A percentile compares a stretch with the other conserved stretches of the same genome.
phyloP scores from a whole-genome alignment of 2,888 invertebrate species.

The Drosophila paracracens region DNA sequence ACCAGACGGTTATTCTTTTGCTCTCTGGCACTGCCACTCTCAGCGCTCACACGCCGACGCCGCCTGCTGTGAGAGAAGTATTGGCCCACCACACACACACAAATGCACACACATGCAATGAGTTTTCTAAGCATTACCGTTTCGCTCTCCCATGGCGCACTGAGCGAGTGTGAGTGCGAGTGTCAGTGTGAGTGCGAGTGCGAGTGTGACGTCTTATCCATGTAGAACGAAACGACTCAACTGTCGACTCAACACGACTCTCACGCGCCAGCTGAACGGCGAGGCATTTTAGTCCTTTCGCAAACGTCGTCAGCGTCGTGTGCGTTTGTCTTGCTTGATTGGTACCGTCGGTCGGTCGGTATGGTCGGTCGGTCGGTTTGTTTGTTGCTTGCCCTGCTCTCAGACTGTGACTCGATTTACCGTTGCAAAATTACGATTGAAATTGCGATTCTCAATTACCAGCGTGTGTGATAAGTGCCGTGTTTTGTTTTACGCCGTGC shows the following conservation, averaged over 20 bases:
- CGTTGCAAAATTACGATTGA: slow-evolving; percentile 51
- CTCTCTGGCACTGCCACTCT: slow-evolving; percentile 34
- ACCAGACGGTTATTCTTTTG: slow-evolving; percentile 10
- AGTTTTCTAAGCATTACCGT: slow-evolving; percentile 65
- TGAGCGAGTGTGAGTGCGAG: slow-evolving; percentile 35
- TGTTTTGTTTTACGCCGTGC: slow-evolving; percentile 50
- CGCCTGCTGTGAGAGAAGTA: slow-evolving; percentile 57
- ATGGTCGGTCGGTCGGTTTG: slow-evolving; percentile 50
- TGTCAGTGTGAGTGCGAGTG: slow-evolving; percentile 40
- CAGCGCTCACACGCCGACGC: slow-evolving; percentile 70
- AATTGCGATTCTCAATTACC: slow-evolving; percentile 57
- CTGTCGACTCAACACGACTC: slow-evolving; percentile 42
- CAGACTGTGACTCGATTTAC: slow-evolving; percentile 48
- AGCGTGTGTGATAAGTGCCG: slow-evolving; percentile 58
- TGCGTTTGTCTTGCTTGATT: slow-evolving; percentile 76
- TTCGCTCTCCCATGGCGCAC: slow-evolving; percentile 52
- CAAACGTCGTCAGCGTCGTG: slow-evolving; percentile 82
- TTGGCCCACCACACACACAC: slow-evolving; percentile 33
- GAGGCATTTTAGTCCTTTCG: slow-evolving; percentile 82
- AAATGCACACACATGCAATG: slow-evolving; percentile 19
- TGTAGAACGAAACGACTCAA: slow-evolving; percentile 41
- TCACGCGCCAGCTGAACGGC: slow-evolving; percentile 52
- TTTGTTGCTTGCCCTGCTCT: slow-evolving; percentile 35
- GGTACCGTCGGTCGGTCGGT: slow-evolving; percentile 38
- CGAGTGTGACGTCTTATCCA: slow-evolving; percentile 69